Percentiles rank a stretch among this genome's conserved stretches.
phyloP scores from a whole-genome alignment of 2,113 vertebrate genomes.

The Okapia johnstoni region DNA sequence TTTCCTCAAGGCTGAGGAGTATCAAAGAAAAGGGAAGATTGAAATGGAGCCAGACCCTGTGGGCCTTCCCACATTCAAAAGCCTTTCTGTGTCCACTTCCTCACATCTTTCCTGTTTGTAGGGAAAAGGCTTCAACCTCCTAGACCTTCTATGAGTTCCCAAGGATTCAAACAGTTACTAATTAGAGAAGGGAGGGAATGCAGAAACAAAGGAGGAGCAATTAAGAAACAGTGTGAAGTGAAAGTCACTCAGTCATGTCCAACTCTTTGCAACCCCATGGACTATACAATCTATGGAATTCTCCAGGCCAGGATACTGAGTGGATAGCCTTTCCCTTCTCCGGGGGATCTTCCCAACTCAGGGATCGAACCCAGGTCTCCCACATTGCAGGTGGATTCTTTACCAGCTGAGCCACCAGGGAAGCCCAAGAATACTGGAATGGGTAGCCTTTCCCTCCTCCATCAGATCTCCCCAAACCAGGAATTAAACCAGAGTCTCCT shows the following conservation, averaged over 20 bases:
- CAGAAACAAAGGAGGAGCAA: not conserved
- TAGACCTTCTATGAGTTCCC: not conserved
- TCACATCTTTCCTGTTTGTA: not conserved
- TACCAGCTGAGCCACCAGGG: not conserved
- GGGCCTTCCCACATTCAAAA: not conserved
- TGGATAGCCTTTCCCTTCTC: not conserved
- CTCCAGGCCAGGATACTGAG: not conserved
- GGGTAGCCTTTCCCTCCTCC: not conserved
- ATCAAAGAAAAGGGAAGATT: not conserved
- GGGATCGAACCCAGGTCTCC: not conserved
- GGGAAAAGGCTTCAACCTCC: not conserved
- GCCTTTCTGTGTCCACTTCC: not conserved
- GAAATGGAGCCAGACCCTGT: not conserved
- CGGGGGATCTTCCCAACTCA: not conserved
- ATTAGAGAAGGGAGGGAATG: not conserved
- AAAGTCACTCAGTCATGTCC: fast-evolving
- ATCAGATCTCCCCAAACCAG: not conserved
- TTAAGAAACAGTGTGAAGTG: not conserved
- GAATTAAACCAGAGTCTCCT: not conserved
- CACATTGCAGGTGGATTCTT: not conserved
- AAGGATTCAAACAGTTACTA: not conserved
- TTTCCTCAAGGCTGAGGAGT: not conserved
- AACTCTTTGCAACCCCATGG: not conserved
- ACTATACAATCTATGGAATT: not conserved
- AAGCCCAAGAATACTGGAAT: not conserved